Evolutionary conservation across 1,140 invertebrate species (phyloP), one percentile per base, ranked within the genome.

Genomic region (Heliconius melpomene): DNA sequence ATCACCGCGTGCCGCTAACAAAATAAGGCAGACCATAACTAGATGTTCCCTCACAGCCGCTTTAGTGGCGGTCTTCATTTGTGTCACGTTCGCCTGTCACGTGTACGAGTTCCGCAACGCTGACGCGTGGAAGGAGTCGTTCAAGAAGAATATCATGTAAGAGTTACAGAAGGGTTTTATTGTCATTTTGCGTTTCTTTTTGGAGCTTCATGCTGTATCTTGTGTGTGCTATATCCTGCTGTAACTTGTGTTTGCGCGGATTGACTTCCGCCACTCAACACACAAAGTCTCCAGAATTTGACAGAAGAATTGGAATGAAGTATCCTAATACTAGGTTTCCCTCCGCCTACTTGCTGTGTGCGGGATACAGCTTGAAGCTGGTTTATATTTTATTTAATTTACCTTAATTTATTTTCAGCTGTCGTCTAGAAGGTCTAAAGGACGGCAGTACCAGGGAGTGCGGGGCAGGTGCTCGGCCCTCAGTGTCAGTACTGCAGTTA

Each of bases 21-120:
- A 98, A 94, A 98, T 98, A 82, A 96, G 96, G 76, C 96, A 97
- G 79, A 98, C 97, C 20, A 98, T 98, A 66, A 96, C 98, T 7
- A 95, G 97, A 79, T 97, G 98, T 93, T 96, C 96, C 5, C 89
- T 97, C 2, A 98, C 98, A 85, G 96, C 97, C 0, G 90, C 97
- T 54, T 95, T 98, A 52, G 96, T 96, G 13, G 95, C 97, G 54
- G 95, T 97, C 3, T 97, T 97, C 85, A 97, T 97, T 38, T 92
- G 97, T n/a, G 96, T 97, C 52, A 97, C 97, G 13, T 96, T 98
- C 90, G 96, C 96, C 50, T 98, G 97, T 82, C 98, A 98, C 89
- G 92, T 97, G 23, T 97, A 98, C 84, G 97, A 98, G 85, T 98
- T 98, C 87, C 90, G 96, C 36, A 96, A 97, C 89, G 95, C 96